Evolutionary conservation across 2,888 invertebrate genomes (phyloP).

Genomic region (Steinernema scapterisci): DNA sequence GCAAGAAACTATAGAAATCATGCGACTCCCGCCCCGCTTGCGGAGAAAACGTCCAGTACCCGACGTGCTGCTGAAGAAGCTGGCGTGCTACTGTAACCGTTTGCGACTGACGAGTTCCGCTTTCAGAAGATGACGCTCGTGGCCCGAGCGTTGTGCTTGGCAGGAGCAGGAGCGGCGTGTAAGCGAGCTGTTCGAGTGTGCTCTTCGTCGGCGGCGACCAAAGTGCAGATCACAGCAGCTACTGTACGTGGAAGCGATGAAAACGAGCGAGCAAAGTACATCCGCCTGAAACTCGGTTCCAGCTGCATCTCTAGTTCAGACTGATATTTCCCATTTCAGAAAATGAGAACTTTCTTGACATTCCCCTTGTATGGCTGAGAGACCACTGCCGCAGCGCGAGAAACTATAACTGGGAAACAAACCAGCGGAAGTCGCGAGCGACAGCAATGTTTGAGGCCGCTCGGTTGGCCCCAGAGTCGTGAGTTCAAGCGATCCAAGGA

Average conservation of each 20-base stretch:
- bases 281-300: neutral
- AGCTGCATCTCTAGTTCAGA: neutral
- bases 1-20: slow-evolving; percentile 19
- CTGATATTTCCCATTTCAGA: slow-evolving; percentile 18
- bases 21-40: neutral
- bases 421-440: slow-evolving; percentile 57
- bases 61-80: neutral
- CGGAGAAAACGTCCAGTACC: neutral
- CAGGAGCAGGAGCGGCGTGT: neutral
- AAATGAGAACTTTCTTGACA: slow-evolving; percentile 37
- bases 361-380: slow-evolving; percentile 63
- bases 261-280: slow-evolving; percentile 22
- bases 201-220: neutral
- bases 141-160: neutral
- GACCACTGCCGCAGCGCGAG: slow-evolving; percentile 55
- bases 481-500: slow-evolving; percentile 33
- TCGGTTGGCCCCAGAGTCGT: slow-evolving; percentile 38
- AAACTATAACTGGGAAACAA: slow-evolving; percentile 54
- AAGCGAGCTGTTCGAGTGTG: neutral
- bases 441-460: slow-evolving; percentile 45
- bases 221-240: slow-evolving; percentile 17
- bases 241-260: neutral
- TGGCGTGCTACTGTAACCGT: slow-evolving; percentile 11
- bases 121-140: neutral
- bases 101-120: neutral